phyloP scores from a whole-genome alignment of 2,888 invertebrate genomes.

The Drosophila monieri region DNA sequence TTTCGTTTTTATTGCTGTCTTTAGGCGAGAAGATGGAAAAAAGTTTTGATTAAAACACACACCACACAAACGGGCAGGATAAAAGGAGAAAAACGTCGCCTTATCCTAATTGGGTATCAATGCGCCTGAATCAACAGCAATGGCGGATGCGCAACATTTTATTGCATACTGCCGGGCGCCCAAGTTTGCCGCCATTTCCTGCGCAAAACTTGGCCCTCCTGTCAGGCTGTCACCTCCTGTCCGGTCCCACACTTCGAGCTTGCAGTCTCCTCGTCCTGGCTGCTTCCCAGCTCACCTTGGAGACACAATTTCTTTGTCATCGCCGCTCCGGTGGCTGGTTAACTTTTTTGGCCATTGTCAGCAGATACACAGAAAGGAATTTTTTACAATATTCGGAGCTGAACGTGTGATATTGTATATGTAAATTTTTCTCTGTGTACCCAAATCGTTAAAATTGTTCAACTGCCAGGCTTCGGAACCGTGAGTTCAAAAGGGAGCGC shows the following conservation, averaged over 20 bases:
- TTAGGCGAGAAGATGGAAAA: conserved; percentile 34
- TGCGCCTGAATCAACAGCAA: conserved; percentile 70
- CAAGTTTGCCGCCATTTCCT: conserved; percentile 54
- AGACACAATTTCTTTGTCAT: conserved; percentile 64
- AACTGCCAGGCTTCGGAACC: conserved; percentile 46
- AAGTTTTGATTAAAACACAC: conserved; percentile 75
- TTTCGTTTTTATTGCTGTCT: conserved; percentile 67
- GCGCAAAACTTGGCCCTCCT: conserved; percentile 57
- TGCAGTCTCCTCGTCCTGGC: conserved; percentile 4
- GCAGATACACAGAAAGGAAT: conserved; percentile 31
- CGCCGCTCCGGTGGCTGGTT: conserved; percentile 51
- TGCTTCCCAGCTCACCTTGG: conserved; percentile 36
- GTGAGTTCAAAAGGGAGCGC: conserved; percentile 1
- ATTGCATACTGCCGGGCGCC: conserved; percentile 62
- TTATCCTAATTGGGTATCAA: conserved; percentile 79
- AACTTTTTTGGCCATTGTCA: conserved; percentile 73
- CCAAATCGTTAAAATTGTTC: conserved; percentile 48
- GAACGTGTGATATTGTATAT: not conserved
- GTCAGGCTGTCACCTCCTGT: conserved; percentile 30
- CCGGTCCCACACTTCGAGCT: conserved; percentile 9
- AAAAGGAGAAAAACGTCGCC: conserved; percentile 57
- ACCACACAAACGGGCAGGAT: conserved; percentile 27
- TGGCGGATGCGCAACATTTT: conserved; percentile 60
- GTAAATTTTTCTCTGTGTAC: not conserved
- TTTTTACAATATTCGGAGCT: not conserved